Evolutionary conservation across 2,797 vertebrate species (phyloP), one percentile per base, ranked within the genome.

Genomic region (Scolopax rusticola): DNA sequence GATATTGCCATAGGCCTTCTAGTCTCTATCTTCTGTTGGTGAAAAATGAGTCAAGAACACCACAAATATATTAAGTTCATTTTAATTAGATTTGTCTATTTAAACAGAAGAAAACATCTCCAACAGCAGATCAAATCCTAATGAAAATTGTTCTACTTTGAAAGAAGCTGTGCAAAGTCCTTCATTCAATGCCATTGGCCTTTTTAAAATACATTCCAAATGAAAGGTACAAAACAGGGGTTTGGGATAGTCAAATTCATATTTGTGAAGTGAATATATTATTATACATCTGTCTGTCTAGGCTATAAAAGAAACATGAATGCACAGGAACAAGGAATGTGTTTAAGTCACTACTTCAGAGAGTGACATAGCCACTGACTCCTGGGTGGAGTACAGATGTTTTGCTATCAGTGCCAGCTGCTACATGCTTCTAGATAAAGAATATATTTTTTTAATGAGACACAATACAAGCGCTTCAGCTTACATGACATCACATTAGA

Each of bases 401-500:
- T 90, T 54, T 75, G 45, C 65, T 89, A 21, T 48, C 75, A 28
- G 36, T 59, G 69, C 48, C 77, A 87, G 12, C 50, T 93, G 74
- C 80, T 33, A 10, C 24, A 2, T 6, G 45, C 57, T 91, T 68
- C 50, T 30, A 12, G 45, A 92, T 33, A 67, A 33, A 40, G 19
- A 56, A 68, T 15, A 7, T 47, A 20, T 48, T 48, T 48, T 32
- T 76, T 71, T 18, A 25, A 32, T 36, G 70, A 61, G 64, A 56
- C 54, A 50, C 63, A 85, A 54, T 16, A 36, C 32, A n/a, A 12
- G 25, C 64, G 27, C 33, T 77, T 84, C 64, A 41, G 51, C 65
- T 82, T 81, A 71, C 20, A 50, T n/a, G 43, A 64, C 43, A 28
- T 43, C 14, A 20, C 63, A 32, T n/a, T 41, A 88, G 28, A 89